Conservation (phyloP, 2,797 vertebrate genomes). For the Pipistrellus pipistrellus region DNA sequence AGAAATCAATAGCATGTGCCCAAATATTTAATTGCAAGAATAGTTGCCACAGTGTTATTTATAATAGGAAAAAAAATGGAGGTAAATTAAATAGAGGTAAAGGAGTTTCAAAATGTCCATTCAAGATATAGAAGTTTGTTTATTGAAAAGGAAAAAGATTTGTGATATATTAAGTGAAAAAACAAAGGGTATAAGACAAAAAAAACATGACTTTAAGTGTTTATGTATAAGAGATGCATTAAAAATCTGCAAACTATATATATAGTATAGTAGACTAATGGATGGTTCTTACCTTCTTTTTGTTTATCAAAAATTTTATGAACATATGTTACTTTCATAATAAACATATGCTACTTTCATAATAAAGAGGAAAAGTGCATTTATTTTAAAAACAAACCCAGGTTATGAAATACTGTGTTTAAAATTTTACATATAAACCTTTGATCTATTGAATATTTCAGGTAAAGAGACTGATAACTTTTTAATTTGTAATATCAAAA, state of each 20-base stretch:
- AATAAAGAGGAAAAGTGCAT: neutral
- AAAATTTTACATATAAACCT: neutral
- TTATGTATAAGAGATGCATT: neutral
- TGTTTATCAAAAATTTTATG: neutral
- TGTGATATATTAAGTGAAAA: neutral
- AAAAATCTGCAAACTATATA: neutral
- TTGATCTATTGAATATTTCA: neutral
- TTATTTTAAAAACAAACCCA: slow-evolving; percentile 36
- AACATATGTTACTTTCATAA: neutral
- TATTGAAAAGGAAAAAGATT: neutral
- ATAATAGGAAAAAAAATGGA: neutral
- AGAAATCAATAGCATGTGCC: neutral
- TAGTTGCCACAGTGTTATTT: neutral
- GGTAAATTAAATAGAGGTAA: neutral
- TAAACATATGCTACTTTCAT: neutral
- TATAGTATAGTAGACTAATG: neutral
- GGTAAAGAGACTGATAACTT: neutral
- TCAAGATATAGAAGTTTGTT: neutral
- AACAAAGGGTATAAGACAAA: neutral
- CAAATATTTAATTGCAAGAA: neutral
- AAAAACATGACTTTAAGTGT: neutral
- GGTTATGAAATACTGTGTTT: neutral
- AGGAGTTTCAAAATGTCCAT: neutral
- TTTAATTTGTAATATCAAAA: neutral
- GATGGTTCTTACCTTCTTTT: neutral